A percentile compares a stretch with the other conserved stretches of the same genome.
Conservation (phyloP, 2,797 vertebrate genomes). For the Myripristis murdjan region DNA sequence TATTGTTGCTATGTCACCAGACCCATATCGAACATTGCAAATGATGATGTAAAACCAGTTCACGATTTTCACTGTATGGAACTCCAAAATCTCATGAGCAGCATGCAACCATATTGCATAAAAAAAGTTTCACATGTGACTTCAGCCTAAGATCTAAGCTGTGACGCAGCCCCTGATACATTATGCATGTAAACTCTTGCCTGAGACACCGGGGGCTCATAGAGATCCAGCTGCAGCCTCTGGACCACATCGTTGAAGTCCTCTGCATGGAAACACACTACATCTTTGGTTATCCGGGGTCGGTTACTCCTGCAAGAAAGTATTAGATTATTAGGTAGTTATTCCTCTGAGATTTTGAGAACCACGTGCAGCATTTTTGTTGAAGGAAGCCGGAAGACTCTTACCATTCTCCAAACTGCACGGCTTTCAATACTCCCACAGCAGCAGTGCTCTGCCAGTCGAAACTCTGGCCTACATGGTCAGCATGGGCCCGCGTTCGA, state of each 20-base stretch:
- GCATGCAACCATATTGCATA: too few species aligned
- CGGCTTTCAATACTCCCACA: slow-evolving; percentile 97
- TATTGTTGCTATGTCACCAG: too few species aligned
- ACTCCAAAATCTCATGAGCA: too few species aligned
- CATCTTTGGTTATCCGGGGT: slow-evolving; percentile 98
- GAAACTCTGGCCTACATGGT: slow-evolving; percentile 98
- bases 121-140: too few species aligned
- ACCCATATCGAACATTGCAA: too few species aligned
- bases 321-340: background rate
- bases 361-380: background rate
- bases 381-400: background rate
- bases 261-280: slow-evolving; percentile 97
- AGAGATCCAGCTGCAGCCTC: slow-evolving; percentile 96
- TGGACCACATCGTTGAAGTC: slow-evolving; percentile 97
- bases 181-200: slow-evolving; percentile 72
- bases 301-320: slow-evolving; percentile 88
- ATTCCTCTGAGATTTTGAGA: too few species aligned
- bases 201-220: slow-evolving; percentile 98
- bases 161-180: background rate
- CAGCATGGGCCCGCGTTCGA: slow-evolving; percentile 95
- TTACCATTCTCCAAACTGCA: slow-evolving; percentile 97
- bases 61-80: too few species aligned
- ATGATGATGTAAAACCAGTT: too few species aligned
- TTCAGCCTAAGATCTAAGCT: too few species aligned
- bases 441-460: slow-evolving; percentile 99